Conservation (phyloP, 2,888 invertebrate species). For the Glyphotaelius pellucidus region DNA sequence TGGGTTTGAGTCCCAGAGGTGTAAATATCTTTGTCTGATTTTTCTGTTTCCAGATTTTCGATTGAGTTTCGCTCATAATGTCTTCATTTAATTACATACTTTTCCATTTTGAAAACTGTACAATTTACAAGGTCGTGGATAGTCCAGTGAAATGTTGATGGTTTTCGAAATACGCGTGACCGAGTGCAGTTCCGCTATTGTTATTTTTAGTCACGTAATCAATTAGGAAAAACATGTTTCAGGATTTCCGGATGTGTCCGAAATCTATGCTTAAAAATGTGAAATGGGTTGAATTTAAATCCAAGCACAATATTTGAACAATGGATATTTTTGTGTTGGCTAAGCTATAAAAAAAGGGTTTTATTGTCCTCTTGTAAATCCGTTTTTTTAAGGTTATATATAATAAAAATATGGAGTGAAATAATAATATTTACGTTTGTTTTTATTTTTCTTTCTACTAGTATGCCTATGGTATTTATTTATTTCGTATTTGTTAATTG, state of each 20-base stretch:
- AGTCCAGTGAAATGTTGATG: background rate
- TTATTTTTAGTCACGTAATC: background rate
- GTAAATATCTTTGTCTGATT: too few species aligned
- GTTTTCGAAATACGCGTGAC: background rate
- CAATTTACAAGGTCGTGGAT: background rate
- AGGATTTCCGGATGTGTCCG: background rate
- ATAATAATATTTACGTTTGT: background rate
- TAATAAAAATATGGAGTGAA: background rate
- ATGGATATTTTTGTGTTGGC: background rate
- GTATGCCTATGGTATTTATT: background rate
- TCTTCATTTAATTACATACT: too few species aligned
- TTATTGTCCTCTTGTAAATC: background rate
- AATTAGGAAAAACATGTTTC: constrained; percentile 18
- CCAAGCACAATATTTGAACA: background rate
- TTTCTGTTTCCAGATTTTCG: too few species aligned
- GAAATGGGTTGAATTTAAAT: background rate
- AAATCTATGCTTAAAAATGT: constrained; percentile 13
- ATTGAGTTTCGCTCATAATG: too few species aligned
- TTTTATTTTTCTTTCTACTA: background rate
- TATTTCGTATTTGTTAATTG: background rate
- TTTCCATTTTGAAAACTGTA: background rate
- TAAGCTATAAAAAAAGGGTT: background rate
- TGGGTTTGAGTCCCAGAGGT: too few species aligned
- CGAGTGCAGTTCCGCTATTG: background rate
- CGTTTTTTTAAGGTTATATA: background rate